phyloP scores from a whole-genome alignment of 2,888 invertebrate species.

The Agrotis clavis region DNA sequence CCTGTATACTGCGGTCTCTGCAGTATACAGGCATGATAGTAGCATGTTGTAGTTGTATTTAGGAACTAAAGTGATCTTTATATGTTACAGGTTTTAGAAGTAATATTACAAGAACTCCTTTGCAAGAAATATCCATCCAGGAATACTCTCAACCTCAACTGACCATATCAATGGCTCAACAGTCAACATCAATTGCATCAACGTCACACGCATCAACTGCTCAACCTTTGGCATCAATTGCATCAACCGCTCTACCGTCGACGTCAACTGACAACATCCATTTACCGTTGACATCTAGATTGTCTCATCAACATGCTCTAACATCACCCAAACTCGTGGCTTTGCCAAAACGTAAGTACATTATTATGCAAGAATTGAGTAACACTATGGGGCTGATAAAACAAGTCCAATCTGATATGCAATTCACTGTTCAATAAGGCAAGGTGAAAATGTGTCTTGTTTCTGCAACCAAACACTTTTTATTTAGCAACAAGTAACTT shows the following conservation, averaged over 20 bases:
- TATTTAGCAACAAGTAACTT: too few relatives aligned
- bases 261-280: neutral
- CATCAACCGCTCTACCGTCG: neutral
- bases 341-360: constrained; percentile 3
- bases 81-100: constrained; percentile 6
- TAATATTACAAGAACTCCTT: neutral
- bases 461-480: too few relatives aligned
- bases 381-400: too few relatives aligned
- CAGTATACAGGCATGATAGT: neutral
- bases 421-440: too few relatives aligned
- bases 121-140: constrained; percentile 14
- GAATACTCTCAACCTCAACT: constrained; percentile 3
- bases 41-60: neutral
- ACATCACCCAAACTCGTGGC: too few relatives aligned
- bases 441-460: too few relatives aligned
- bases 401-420: too few relatives aligned
- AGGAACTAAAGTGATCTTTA: constrained; percentile 7
- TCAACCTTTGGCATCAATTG: neutral
- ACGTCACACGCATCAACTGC: neutral
- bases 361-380: neutral
- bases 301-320: too few relatives aligned
- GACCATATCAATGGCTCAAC: neutral
- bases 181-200: neutral
- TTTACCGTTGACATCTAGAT: too few relatives aligned
- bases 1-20: neutral